Evolutionary conservation across 53 echinoderm and acorn worm genomes (phyloP).

Genomic region (Echinarachnius parma): DNA sequence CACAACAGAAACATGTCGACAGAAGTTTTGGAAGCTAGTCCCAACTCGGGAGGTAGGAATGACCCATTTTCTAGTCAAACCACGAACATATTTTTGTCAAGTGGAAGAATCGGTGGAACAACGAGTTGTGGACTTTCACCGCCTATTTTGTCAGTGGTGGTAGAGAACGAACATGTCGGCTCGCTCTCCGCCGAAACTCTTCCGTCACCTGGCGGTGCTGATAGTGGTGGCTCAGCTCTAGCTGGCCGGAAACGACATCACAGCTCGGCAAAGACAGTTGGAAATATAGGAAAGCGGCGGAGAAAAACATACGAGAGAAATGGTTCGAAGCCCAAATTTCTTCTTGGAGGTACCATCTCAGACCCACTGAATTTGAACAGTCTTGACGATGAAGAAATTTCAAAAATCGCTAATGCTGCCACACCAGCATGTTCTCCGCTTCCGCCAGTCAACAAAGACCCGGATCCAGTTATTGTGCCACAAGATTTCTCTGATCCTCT

Average conservation of each 20-base stretch:
- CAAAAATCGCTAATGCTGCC: slow-evolving; percentile 61
- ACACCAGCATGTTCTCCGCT: slow-evolving; percentile 83
- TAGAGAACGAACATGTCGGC: slow-evolving; percentile 15
- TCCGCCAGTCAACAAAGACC: slow-evolving; percentile 82
- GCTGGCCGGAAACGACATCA: slow-evolving; percentile 29
- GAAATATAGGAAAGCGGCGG: slow-evolving; percentile 54
- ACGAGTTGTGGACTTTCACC: slow-evolving; percentile 21
- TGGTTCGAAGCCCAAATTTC: slow-evolving; percentile 62
- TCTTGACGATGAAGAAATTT: slow-evolving; percentile 72
- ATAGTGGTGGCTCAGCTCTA: background rate
- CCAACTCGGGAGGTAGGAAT: slow-evolving; percentile 19
- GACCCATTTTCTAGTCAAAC: slow-evolving; percentile 11
- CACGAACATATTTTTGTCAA: slow-evolving; percentile 3
- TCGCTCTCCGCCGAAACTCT: slow-evolving; percentile 10
- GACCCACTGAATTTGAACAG: slow-evolving; percentile 97
- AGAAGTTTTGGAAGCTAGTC: slow-evolving; percentile 32
- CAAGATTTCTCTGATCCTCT: slow-evolving; percentile 80
- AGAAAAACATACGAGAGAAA: slow-evolving; percentile 72
- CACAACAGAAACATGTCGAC: slow-evolving; percentile 21
- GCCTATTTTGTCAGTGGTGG: slow-evolving; percentile 1
- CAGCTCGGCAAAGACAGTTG: slow-evolving; percentile 33
- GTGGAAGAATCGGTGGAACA: slow-evolving; percentile 12
- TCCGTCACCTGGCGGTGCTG: background rate
- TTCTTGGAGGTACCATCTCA: slow-evolving; percentile 77
- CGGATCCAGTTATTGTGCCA: slow-evolving; percentile 89